Conservation (phyloP, 2,797 vertebrate species). For the Alca torda region DNA sequence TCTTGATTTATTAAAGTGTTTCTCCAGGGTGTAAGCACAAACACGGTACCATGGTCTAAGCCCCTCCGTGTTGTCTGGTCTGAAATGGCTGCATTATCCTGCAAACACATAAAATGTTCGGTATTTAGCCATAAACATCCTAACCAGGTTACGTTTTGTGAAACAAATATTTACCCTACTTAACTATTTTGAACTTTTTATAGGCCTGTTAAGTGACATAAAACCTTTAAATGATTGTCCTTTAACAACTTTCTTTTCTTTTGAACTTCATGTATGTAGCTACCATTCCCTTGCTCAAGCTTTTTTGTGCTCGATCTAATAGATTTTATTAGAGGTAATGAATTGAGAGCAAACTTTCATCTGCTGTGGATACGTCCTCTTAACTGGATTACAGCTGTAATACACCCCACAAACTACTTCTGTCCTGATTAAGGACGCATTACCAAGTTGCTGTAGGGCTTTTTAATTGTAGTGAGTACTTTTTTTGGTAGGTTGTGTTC, state of each 20-base stretch:
- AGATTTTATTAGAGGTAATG: conserved; percentile 31
- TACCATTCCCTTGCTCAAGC: not conserved
- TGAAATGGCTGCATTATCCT: not conserved
- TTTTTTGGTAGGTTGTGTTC: not conserved
- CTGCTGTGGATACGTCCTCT: not conserved
- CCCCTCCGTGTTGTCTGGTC: not conserved
- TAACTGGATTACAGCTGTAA: conserved; percentile 3
- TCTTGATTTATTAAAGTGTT: not conserved
- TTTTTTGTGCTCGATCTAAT: conserved; percentile 1
- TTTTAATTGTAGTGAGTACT: not conserved
- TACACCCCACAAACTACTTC: not conserved
- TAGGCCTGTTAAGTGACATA: not conserved
- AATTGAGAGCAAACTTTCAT: conserved; percentile 34
- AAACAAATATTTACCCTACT: conserved; percentile 4
- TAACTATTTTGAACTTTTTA: conserved; percentile 7
- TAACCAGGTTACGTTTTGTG: not conserved
- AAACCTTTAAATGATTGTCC: not conserved
- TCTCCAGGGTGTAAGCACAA: not conserved
- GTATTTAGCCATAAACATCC: not conserved
- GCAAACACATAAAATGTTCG: not conserved
- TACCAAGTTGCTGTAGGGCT: not conserved
- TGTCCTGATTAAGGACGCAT: not conserved
- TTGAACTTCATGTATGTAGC: conserved; percentile 2
- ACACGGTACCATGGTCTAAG: not conserved
- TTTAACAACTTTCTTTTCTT: conserved; percentile 1